phyloP scores from a whole-genome alignment of 1,140 invertebrate genomes.

The Drosophila simulans region DNA sequence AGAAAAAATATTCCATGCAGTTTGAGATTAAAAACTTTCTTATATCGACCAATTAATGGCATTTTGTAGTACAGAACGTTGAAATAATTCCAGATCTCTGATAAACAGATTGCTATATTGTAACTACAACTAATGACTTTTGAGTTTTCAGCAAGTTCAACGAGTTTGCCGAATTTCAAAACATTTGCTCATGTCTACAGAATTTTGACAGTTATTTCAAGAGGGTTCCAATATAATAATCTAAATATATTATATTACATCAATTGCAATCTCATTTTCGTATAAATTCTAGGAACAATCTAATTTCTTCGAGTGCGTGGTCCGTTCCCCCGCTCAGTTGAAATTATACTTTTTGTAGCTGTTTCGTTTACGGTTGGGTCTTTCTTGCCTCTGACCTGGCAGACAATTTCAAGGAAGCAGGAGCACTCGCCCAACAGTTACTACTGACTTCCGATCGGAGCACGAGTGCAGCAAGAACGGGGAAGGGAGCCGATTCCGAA shows the following conservation, averaged over 20 bases:
- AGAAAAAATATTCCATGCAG: conserved; percentile 13
- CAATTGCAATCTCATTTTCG: no score
- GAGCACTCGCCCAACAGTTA: conserved; percentile 64
- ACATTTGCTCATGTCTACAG: no score
- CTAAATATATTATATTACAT: no score
- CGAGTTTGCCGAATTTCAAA: no score
- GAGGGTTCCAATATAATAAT: no score
- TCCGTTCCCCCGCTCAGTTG: conserved; percentile 2
- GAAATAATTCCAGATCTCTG: no score
- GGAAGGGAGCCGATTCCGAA: conserved; percentile 22
- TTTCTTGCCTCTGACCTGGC: conserved; percentile 29
- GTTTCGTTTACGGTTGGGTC: conserved; percentile 67
- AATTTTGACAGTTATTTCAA: no score
- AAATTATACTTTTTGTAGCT: conserved; percentile 54
- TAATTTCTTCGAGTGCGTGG: conserved; percentile 17
- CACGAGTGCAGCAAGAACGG: conserved; percentile 62
- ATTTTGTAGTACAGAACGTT: no score
- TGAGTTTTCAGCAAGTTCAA: no score
- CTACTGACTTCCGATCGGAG: conserved; percentile 77
- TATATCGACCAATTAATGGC: no score
- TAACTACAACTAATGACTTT: no score
- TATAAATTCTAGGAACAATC: neutral
- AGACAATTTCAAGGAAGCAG: conserved; percentile 69
- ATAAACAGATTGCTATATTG: no score
- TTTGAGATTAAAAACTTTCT: neutral